Conservation (phyloP, 2,888 invertebrate species). For the Tachina fera region DNA sequence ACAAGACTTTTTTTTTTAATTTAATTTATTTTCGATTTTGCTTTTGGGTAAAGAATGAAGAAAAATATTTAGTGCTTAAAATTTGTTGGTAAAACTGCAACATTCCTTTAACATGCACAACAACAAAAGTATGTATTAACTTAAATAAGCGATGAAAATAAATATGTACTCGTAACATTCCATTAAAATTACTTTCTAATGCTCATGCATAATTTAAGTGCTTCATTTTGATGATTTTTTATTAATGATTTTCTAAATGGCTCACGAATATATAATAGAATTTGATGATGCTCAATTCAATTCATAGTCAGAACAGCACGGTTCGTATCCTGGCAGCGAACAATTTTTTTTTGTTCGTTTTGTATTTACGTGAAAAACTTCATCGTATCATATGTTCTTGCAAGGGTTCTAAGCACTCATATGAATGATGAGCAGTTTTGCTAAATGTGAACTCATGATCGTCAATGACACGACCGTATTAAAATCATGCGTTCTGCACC, state of each 20-base stretch:
- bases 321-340: too few relatives aligned
- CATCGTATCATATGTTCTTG: too few relatives aligned
- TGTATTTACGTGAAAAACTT: too few relatives aligned
- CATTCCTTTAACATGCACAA: constrained; percentile 57
- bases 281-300: too few relatives aligned
- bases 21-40: background rate
- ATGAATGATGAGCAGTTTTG: too few relatives aligned
- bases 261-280: background rate
- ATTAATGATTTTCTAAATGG: background rate
- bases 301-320: too few relatives aligned
- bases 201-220: constrained; percentile 36
- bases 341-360: too few relatives aligned
- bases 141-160: background rate
- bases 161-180: constrained; percentile 25
- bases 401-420: too few relatives aligned
- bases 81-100: constrained; percentile 13
- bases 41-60: constrained; percentile 25
- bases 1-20: constrained; percentile 24
- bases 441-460: too few relatives aligned
- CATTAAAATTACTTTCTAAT: constrained; percentile 27
- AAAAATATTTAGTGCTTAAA: constrained; percentile 21
- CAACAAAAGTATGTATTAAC: background rate
- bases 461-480: too few relatives aligned
- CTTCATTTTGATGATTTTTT: constrained; percentile 16
- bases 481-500: too few relatives aligned